A percentile compares a stretch with the other conserved stretches of the same genome.
phyloP scores from a whole-genome alignment of 2,797 vertebrate genomes.

The Stomatorhinus walkeri region DNA sequence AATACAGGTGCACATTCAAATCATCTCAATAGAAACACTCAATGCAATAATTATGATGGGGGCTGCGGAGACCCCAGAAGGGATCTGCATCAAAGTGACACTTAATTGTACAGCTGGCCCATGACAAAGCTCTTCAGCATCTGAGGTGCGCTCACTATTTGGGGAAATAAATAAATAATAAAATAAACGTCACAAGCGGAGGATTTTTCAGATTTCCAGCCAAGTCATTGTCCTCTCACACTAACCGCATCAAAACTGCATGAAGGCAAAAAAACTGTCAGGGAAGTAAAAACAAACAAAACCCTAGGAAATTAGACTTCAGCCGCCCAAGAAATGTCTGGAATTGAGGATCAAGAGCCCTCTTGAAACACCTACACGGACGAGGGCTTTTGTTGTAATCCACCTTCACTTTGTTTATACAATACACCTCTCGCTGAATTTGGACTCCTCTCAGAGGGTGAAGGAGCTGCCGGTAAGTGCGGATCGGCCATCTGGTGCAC shows the following conservation, averaged over 20 bases:
- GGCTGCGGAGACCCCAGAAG: background rate
- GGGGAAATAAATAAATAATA: background rate
- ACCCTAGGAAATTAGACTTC: background rate
- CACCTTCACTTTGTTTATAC: background rate
- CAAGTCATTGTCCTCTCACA: background rate
- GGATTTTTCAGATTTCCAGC: conserved; percentile 8
- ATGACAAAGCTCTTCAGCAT: background rate
- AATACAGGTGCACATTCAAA: background rate
- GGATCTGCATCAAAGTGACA: background rate
- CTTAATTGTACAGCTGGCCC: background rate
- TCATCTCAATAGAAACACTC: background rate
- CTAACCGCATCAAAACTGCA: background rate
- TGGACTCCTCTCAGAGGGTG: background rate
- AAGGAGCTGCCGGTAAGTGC: background rate
- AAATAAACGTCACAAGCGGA: background rate
- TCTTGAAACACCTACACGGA: background rate
- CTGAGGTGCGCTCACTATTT: background rate
- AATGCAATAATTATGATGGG: background rate
- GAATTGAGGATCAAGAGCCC: background rate
- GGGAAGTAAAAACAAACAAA: background rate
- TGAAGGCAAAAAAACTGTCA: background rate
- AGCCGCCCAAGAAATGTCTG: background rate
- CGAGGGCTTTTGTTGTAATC: background rate
- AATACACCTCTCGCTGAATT: background rate
- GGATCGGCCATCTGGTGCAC: background rate